phyloP scores from a whole-genome alignment of 2,797 vertebrate species.

The Falco columbarius region DNA sequence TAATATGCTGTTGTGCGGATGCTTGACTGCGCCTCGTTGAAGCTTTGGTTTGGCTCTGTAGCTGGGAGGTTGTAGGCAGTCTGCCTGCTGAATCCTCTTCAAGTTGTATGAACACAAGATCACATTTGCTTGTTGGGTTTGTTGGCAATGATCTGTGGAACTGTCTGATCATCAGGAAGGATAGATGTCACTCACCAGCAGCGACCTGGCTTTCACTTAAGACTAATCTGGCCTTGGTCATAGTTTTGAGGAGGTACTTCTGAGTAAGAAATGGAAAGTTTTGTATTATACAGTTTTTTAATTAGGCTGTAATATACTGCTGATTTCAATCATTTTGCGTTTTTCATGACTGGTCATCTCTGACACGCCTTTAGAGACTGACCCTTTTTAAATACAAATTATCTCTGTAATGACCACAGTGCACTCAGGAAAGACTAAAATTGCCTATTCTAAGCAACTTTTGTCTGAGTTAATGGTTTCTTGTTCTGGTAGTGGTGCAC shows the following conservation, averaged over 20 bases:
- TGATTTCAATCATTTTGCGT: not conserved
- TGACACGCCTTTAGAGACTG: not conserved
- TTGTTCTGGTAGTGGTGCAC: not conserved
- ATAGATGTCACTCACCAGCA: not conserved
- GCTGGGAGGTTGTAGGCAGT: not conserved
- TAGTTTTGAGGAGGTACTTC: not conserved
- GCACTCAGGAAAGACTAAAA: not conserved
- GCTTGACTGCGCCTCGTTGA: not conserved
- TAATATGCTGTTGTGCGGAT: not conserved
- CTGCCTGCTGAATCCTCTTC: not conserved
- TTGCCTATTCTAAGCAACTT: not conserved
- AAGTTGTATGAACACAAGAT: not conserved
- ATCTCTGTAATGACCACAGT: not conserved
- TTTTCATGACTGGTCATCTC: not conserved
- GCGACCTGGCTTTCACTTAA: not conserved
- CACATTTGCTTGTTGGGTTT: not conserved
- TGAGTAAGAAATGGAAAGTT: not conserved
- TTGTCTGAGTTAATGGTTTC: not conserved
- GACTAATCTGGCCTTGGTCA: not conserved
- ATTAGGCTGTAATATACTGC: not conserved
- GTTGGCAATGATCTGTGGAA: not conserved
- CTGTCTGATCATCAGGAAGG: not conserved
- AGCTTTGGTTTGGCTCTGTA: not conserved
- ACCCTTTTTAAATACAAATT: not conserved
- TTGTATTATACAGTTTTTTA: not conserved